These are phyloP conservation scores for Smutsia gigantea DNA, from an alignment of 2,797 vertebrate species.

Conservation along the genomic window DNA sequence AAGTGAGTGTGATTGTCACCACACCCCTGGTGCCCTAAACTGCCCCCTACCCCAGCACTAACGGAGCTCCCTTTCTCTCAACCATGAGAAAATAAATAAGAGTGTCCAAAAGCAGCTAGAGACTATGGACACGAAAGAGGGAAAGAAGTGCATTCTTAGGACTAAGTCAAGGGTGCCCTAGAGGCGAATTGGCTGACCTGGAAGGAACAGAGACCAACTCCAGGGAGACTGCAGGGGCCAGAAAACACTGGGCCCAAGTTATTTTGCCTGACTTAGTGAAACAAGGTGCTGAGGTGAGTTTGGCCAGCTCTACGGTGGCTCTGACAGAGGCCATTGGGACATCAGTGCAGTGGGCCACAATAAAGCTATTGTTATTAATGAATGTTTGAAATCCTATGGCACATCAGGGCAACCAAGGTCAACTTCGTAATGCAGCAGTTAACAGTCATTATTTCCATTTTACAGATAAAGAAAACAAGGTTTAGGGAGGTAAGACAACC, in stretches of 20 bases:
- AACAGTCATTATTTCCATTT: neutral
- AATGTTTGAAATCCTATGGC: neutral
- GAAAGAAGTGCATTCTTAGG: neutral
- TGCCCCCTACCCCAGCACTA: neutral
- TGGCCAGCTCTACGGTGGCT: neutral
- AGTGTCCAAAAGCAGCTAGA: neutral
- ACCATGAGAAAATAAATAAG: neutral
- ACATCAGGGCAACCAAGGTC: neutral
- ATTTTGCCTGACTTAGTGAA: neutral
- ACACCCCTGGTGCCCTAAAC: neutral
- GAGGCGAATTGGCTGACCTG: neutral
- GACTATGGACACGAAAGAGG: neutral
- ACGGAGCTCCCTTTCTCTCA: conserved; percentile 18
- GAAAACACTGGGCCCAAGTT: neutral
- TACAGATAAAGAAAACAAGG: neutral
- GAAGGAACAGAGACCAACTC: neutral
- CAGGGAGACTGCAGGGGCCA: neutral
- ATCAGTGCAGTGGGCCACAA: accelerated
- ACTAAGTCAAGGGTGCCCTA: neutral
- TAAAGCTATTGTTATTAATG: neutral
- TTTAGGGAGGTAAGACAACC: neutral
- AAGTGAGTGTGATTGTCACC: neutral
- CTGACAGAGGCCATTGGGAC: neutral
- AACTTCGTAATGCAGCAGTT: neutral
- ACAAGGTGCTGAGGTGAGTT: neutral